These are phyloP conservation scores for Diphyllodes magnificus DNA, from an alignment of 2,113 vertebrate genomes.

Conservation along the genomic window DNA sequence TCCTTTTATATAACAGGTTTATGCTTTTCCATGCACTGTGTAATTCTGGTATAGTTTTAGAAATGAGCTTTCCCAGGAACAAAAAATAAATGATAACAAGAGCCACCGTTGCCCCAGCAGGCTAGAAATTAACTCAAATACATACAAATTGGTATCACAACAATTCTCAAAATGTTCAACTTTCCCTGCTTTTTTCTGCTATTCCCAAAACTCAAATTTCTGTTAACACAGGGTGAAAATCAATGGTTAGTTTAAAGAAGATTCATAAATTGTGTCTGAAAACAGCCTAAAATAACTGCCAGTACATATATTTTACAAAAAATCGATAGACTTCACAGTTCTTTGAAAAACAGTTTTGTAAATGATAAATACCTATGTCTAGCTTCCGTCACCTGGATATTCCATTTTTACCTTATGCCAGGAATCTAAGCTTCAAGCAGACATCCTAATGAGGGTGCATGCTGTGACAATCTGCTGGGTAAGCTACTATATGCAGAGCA, in stretches of 20 bases:
- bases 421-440: constrained; percentile 65
- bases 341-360: constrained; percentile 51
- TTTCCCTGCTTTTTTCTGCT: not conserved
- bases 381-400: constrained; percentile 46
- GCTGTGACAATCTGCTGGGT: constrained; percentile 74
- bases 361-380: constrained; percentile 63
- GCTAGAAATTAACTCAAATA: not conserved
- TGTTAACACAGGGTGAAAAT: not conserved
- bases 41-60: not conserved
- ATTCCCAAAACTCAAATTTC: not conserved
- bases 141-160: not conserved
- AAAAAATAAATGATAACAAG: not conserved
- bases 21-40: not conserved
- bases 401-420: constrained; percentile 54
- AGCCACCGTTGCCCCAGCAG: not conserved
- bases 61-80: not conserved
- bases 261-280: not conserved
- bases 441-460: constrained; percentile 68
- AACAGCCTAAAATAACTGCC: not conserved
- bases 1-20: not conserved
- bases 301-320: not conserved
- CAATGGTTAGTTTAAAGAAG: not conserved
- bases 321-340: not conserved
- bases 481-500: constrained; percentile 63
- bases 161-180: not conserved